phyloP scores from a whole-genome alignment of 2,113 vertebrate species.

The Lophotis ruficrista region DNA sequence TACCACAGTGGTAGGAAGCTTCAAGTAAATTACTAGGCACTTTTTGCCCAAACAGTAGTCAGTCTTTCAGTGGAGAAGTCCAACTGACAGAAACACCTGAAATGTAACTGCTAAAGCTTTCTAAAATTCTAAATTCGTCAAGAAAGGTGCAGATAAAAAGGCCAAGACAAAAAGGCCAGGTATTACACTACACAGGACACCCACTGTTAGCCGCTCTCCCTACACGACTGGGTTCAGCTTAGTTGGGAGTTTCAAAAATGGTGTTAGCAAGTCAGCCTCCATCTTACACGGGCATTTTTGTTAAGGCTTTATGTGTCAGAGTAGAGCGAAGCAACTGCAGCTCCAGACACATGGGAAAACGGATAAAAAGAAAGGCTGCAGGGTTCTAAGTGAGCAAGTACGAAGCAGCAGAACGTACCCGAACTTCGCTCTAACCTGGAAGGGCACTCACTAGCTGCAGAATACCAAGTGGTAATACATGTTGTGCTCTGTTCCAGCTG shows the following conservation, averaged over 20 bases:
- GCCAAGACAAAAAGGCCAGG: background rate
- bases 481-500: background rate
- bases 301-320: background rate
- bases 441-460: background rate
- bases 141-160: background rate
- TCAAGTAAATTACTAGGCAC: constrained; percentile 57
- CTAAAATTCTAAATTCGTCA: background rate
- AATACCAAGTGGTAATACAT: rapidly evolving
- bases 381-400: background rate
- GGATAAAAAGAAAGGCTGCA: background rate
- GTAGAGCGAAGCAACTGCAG: background rate
- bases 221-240: background rate
- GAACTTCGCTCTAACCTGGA: rapidly evolving
- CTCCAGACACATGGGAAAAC: background rate
- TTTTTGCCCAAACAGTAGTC: constrained; percentile 1
- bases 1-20: constrained; percentile 13
- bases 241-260: background rate
- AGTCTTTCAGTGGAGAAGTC: background rate
- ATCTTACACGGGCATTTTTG: background rate
- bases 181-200: background rate
- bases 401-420: background rate
- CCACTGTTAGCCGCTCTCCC: background rate
- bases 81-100: background rate
- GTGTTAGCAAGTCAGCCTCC: background rate
- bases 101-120: background rate